Evolutionary conservation across 2,113 vertebrate genomes (phyloP), one percentile per base, ranked within the genome.

Genomic region (Perca schrenkii): DNA sequence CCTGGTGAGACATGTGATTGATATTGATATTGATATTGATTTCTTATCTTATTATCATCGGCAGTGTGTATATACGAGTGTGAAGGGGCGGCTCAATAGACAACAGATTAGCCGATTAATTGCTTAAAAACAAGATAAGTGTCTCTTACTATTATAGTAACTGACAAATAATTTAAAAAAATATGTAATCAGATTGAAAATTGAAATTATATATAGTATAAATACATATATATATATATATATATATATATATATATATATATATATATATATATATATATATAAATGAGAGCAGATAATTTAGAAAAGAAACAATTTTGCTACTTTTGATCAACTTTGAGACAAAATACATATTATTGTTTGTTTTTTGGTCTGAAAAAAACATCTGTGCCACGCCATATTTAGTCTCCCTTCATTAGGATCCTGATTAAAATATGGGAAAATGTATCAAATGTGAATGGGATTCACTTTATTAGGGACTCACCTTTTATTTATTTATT

Each of bases 1-100:
- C 28, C 10, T 28, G 80, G 80, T 79, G 63, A 85, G 68, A 82
- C 8, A 0, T 58, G 43, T 31, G 11, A 53, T 36, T 46, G 25
- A 54, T 40, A 5, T 40, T 10, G 40, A 40, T 40, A 11, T 43
- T 43, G 40, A 43, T 43, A 8, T 40, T 40, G 36, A 40, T 40
- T 43, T 10, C 10, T 43, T 43, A 43, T 11, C 8, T 43, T 11
- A 43, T 43, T 43, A 11, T 43, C 10, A 43, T 43, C 2, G 40
- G 10, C 40, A 43, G 8, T 43, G 10, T 43, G 40, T 62, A 6
- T 49, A 1, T 31, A 15, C 13, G 5, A 50, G 28, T 61, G 54
- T 52, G 31, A 47, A n/a, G 11, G 1, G 8, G 13, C 1, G 13
- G 3, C 6, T 19, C 15, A 11, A n/a, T 3, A 46, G n/a, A 25